phyloP scores from a whole-genome alignment of 2,797 vertebrate genomes.

The Apodemus agrarius region DNA sequence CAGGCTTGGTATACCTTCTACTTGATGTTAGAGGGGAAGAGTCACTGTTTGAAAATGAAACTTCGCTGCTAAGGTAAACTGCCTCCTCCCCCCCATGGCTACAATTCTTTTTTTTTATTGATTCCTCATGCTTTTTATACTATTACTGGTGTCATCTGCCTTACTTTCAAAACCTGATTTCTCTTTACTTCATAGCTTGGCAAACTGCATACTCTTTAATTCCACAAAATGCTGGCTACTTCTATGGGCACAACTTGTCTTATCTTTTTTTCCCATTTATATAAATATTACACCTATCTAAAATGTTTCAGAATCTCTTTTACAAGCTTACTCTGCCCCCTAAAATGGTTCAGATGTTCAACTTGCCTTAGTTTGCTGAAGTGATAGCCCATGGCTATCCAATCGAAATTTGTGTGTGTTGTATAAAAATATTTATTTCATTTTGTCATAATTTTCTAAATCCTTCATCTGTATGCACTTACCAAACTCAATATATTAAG shows the following conservation, averaged over 20 bases:
- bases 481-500: not conserved
- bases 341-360: not conserved
- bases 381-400: not conserved
- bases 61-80: not conserved
- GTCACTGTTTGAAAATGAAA: not conserved
- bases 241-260: not conserved
- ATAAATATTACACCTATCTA: not conserved
- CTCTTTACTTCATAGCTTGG: not conserved
- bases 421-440: not conserved
- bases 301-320: not conserved
- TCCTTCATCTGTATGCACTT: not conserved
- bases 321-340: not conserved
- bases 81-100: not conserved
- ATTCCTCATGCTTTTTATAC: not conserved
- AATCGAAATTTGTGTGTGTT: not conserved
- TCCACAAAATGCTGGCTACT: too few relatives aligned
- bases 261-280: not conserved
- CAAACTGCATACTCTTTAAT: not conserved
- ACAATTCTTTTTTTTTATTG: not conserved
- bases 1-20: not conserved
- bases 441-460: slow-evolving; percentile 13
- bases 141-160: not conserved
- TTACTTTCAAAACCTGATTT: not conserved
- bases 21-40: not conserved
- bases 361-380: not conserved